A percentile compares a stretch with the other conserved stretches of the same genome.
Conservation (phyloP, 2,113 vertebrate species). For the Campylomormyrus numenius region DNA sequence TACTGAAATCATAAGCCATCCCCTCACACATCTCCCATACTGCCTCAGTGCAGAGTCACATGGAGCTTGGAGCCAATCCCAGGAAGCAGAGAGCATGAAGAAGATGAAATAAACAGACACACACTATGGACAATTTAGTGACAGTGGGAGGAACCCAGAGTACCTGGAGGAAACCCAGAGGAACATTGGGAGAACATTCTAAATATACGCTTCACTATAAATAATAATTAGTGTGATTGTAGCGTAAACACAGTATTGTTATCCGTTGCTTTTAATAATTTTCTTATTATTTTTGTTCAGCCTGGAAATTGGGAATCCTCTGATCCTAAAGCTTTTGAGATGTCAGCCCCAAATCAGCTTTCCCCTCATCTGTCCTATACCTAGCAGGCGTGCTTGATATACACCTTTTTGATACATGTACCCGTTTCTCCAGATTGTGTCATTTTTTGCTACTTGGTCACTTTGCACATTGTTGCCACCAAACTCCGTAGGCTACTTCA, state of each 20-base stretch:
- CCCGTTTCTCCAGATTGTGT: background rate
- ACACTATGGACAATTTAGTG: background rate
- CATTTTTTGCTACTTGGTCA: background rate
- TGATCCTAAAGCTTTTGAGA: background rate
- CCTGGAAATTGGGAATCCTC: background rate
- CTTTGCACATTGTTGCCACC: background rate
- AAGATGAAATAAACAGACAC: background rate
- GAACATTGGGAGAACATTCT: background rate
- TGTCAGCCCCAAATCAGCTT: background rate
- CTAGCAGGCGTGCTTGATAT: background rate
- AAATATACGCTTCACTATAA: background rate
- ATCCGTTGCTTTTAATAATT: background rate
- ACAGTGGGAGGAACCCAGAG: background rate
- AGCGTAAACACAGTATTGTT: background rate
- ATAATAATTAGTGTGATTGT: background rate
- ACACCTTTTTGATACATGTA: background rate
- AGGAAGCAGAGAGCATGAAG: background rate
- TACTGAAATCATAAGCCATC: background rate
- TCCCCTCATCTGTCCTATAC: background rate
- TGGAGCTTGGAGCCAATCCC: background rate
- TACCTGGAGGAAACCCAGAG: background rate
- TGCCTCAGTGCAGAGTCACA: background rate
- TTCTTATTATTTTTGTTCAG: background rate
- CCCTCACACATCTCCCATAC: background rate
- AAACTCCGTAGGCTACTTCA: background rate